A percentile compares a stretch with the other conserved stretches of the same genome.
phyloP scores from a whole-genome alignment of 1,140 invertebrate species.

The Stenopsyche tienmushanensis region DNA sequence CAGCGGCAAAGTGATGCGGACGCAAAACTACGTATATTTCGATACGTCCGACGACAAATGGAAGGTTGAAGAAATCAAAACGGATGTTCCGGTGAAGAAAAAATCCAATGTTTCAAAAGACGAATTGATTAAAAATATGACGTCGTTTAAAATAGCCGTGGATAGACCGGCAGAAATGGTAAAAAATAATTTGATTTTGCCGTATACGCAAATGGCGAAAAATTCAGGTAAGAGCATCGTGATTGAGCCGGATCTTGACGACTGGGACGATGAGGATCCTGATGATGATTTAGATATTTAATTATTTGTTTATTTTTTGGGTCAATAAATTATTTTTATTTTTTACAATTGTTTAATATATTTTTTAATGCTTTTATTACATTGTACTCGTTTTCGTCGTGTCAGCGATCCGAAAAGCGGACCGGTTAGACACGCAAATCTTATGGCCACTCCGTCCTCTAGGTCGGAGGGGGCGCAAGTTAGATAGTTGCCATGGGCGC shows the following conservation, averaged over 20 bases:
- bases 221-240: constrained; percentile 55
- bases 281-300: constrained; percentile 64
- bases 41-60: constrained; percentile 48
- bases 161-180: constrained; percentile 57
- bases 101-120: constrained; percentile 42
- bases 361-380: no score
- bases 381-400: no score
- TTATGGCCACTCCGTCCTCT: no score
- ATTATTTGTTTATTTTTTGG: constrained; percentile 28
- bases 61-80: constrained; percentile 48
- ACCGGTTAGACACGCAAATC: no score
- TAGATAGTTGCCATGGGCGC: no score
- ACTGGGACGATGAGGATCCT: constrained; percentile 64
- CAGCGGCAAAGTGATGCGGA: constrained; percentile 53
- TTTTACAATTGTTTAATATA: no score
- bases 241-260: constrained; percentile 61
- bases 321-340: no score
- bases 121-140: constrained; percentile 48
- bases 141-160: constrained; percentile 61
- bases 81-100: constrained; percentile 45
- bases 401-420: no score
- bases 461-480: no score
- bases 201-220: constrained; percentile 57
- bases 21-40: constrained; percentile 52
- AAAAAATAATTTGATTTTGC: constrained; percentile 57